Conservation (phyloP, 2,797 vertebrate species). For the Morus bassanus region DNA sequence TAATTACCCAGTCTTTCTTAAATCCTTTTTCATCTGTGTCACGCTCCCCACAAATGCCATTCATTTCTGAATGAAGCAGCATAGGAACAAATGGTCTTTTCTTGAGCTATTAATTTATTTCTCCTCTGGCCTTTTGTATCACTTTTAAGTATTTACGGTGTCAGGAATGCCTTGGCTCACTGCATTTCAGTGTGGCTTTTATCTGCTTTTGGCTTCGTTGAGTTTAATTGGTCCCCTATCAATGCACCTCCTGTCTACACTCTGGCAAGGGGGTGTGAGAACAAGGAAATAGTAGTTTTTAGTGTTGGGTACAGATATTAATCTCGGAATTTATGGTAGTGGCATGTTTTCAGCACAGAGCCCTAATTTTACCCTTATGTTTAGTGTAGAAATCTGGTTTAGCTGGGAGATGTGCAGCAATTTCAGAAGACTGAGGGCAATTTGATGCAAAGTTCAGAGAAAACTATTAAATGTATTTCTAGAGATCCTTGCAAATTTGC, state of each 20-base stretch:
- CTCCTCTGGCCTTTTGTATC: neutral
- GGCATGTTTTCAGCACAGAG: neutral
- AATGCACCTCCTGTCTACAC: neutral
- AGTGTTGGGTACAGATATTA: neutral
- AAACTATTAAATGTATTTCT: neutral
- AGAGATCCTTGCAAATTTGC: neutral
- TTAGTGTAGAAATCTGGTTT: neutral
- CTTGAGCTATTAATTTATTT: conserved; percentile 7
- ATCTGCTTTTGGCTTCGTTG: neutral
- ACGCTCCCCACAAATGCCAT: neutral
- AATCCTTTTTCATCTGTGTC: neutral
- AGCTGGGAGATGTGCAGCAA: neutral
- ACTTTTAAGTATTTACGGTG: neutral
- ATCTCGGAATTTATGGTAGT: neutral
- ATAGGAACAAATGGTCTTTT: neutral
- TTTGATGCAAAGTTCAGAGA: neutral
- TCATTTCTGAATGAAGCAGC: neutral
- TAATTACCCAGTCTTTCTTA: neutral
- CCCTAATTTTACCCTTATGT: neutral
- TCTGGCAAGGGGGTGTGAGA: neutral
- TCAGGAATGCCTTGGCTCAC: neutral
- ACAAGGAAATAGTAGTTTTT: neutral
- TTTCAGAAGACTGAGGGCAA: neutral
- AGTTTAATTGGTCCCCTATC: neutral
- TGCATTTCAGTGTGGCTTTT: neutral